Conservation (phyloP, 1,140 invertebrate species). For the Drosophila rufa region DNA sequence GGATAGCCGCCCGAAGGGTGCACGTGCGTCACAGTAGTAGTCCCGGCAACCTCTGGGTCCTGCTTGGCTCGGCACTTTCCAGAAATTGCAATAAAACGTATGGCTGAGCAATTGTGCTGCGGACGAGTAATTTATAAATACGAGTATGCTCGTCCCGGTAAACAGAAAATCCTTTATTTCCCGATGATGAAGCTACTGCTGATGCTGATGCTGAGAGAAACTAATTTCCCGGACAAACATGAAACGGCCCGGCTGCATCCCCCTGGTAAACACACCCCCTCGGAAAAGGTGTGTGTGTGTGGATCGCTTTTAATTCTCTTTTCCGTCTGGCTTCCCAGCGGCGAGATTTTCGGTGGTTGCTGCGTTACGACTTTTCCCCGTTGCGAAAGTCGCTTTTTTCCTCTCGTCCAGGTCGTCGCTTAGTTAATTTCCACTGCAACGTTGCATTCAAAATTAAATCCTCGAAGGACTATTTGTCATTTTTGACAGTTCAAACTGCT, state of each 20-base stretch:
- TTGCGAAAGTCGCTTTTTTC: conserved; percentile 36
- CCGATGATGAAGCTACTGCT: conserved; percentile 6
- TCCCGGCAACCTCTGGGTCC: conserved; percentile 47
- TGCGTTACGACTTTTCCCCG: conserved; percentile 28
- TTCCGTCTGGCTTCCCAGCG: conserved; percentile 46
- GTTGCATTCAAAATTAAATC: conserved; percentile 78
- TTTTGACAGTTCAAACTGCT: conserved; percentile 77
- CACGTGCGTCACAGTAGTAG: conserved; percentile 56
- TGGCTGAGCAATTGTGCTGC: conserved; percentile 65
- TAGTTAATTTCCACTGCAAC: conserved; percentile 76
- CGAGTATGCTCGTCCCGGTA: conserved; percentile 3
- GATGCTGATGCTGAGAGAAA: conserved; percentile 42
- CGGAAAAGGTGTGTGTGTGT: conserved; percentile 26
- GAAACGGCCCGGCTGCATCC: conserved; percentile 61
- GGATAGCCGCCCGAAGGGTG: conserved; percentile 16
- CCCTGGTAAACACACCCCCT: conserved; percentile 34
- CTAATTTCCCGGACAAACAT: conserved; percentile 73
- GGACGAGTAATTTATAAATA: conserved; percentile 76
- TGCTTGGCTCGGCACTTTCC: conserved; percentile 35
- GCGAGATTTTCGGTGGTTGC: conserved; percentile 67
- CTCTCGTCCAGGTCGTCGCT: conserved; percentile 34
- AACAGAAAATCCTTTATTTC: conserved; percentile 53
- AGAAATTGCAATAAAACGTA: conserved; percentile 77
- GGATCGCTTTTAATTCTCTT: conserved; percentile 59
- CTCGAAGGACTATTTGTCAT: conserved; percentile 76